These are phyloP conservation scores for Leptatherina wallacei DNA, from an alignment of 2,797 vertebrate species.

Conservation along the genomic window DNA sequence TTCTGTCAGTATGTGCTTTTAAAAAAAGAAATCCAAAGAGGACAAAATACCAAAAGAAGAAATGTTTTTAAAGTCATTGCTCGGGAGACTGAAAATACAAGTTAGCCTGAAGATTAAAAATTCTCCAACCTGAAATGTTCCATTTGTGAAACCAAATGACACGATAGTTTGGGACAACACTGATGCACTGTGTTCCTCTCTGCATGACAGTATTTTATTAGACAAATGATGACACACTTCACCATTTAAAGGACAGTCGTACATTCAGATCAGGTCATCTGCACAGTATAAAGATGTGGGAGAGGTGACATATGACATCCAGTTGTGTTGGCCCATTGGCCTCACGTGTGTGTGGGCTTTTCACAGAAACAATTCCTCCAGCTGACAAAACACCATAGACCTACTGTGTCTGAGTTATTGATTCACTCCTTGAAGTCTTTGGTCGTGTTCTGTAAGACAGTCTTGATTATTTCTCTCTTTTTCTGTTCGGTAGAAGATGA, in stretches of 20 bases:
- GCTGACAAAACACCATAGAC: conserved; percentile 18
- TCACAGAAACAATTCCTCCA: conserved; percentile 29
- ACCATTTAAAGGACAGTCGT: conserved; percentile 77
- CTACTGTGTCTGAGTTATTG: conserved; percentile 35
- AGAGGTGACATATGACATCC: conserved; percentile 62
- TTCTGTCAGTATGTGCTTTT: conserved; percentile 6
- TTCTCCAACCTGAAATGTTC: conserved; percentile 4
- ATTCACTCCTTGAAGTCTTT: conserved; percentile 60
- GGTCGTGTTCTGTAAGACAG: conserved; percentile 38
- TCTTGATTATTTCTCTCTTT: conserved; percentile 1
- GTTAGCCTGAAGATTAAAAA: neutral
- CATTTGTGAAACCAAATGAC: conserved; percentile 3
- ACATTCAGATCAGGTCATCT: conserved; percentile 83
- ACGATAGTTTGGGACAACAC: conserved; percentile 37
- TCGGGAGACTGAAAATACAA: neutral
- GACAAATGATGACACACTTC: conserved; percentile 78
- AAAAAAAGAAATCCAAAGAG: conserved; percentile 2
- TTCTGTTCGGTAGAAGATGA: conserved; percentile 4
- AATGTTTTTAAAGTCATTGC: neutral
- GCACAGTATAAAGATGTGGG: conserved; percentile 75
- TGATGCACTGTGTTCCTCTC: conserved; percentile 38
- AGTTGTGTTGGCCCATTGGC: conserved; percentile 38
- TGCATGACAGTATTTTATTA: conserved; percentile 78
- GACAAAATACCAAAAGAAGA: neutral
- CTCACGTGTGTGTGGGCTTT: conserved; percentile 21